phyloP scores from a whole-genome alignment of 2,113 vertebrate genomes.

The pig (Sus scrofa) region T2T-Sscrofa CM000825.6:42203001-42203500 shows the following conservation, averaged over 20 bases:
- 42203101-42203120: neutral
- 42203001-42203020: neutral
- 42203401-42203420: neutral
- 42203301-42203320: neutral
- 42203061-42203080: constrained; percentile 6
- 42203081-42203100: neutral
- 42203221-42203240: constrained; percentile 31
- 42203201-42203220: constrained; percentile 24
- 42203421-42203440: neutral
- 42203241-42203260: neutral
- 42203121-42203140: neutral
- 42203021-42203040: neutral
- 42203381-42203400: neutral
- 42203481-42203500: neutral
- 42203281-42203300: neutral
- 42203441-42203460: neutral
- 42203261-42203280: neutral
- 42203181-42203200: neutral
- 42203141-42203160: neutral
- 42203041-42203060: neutral
- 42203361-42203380: neutral
- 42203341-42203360: neutral
- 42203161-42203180: neutral
- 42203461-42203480: neutral
- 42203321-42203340: neutral